Evolutionary conservation across 2,797 vertebrate species (phyloP), one percentile per base, ranked within the genome.

Genomic region (Melopsittacus undulatus): DNA sequence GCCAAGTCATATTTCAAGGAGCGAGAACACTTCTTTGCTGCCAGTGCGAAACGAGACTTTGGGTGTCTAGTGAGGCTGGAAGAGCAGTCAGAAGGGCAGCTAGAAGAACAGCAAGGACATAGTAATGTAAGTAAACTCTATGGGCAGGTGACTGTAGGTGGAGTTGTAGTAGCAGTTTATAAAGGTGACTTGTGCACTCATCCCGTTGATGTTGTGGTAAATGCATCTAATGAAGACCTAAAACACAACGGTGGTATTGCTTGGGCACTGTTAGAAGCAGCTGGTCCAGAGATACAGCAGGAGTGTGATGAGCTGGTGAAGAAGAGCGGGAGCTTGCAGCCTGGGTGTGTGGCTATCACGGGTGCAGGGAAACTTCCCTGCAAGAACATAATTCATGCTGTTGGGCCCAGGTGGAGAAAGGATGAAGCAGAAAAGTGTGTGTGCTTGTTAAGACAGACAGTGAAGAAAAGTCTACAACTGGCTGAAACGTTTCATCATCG

Each of bases 211-310:
- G 98, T 97, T 11, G 97, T 99, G 45, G 99, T 99, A 79, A 99
- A 99, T 21, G 98, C 98, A 3, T 97, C 99, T 15, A 99, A 99
- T 3, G 98, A 98, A 90, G 92, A 98, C 0, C 93, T 99, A 21
- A 82, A 97, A 40, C 99, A 98, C 92, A 88, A 59, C 0, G 98
- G 98, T 0, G 98, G 98, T 6, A 89, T 99, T 42, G 98, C 98
- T 2, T 42, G 43, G 0, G 98, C 98, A 34, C 34, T 99, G 63
- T 92, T 96, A 1, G 83, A 74, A 18, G 98, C 98, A 2, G 99
- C 98, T 8, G 99, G 99, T 30, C 98, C 97, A 6, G 72, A 97
- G 23, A 97, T 99, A 66, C 98, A 99, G 57, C 68, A 29, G 3
- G 96, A 96, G 30, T 98, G 98, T 21, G 45, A 98, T 3, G 79